Evolutionary conservation across 2,797 vertebrate genomes (phyloP).

Genomic region (Pangasius sanitwongsei): DNA sequence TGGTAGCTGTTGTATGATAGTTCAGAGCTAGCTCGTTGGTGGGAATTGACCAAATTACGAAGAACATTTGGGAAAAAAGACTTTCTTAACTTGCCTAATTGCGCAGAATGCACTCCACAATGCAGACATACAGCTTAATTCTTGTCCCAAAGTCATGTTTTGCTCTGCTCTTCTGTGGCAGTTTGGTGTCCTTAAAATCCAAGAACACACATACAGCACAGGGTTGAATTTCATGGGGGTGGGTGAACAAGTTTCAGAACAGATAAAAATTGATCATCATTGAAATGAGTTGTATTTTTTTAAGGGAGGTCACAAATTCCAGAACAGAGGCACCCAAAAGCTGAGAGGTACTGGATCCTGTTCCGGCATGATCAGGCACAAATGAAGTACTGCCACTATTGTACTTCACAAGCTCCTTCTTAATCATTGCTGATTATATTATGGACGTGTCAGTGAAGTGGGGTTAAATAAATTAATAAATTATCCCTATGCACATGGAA

Average conservation of each 20-base stretch:
- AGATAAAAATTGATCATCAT: background rate
- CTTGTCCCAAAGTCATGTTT: background rate
- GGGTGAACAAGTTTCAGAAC: background rate
- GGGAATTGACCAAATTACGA: background rate
- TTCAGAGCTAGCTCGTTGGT: background rate
- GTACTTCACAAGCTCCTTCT: background rate
- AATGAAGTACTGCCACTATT: too few relatives aligned
- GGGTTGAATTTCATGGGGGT: background rate
- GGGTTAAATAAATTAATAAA: background rate
- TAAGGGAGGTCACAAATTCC: background rate
- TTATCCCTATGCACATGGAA: background rate
- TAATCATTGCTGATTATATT: background rate
- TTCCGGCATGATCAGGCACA: too few relatives aligned
- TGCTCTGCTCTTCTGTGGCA: background rate
- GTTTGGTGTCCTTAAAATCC: background rate
- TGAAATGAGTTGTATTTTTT: background rate
- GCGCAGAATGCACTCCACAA: background rate
- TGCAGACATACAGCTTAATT: background rate
- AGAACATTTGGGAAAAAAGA: background rate
- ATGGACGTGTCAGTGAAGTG: background rate
- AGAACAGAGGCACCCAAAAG: too few relatives aligned
- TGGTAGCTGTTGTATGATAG: background rate
- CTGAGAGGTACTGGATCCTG: too few relatives aligned
- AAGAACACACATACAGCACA: background rate
- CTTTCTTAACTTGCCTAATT: background rate